Evolutionary conservation across 2,888 invertebrate genomes (phyloP).

Genomic region (Eupeodes latifasciatus): DNA sequence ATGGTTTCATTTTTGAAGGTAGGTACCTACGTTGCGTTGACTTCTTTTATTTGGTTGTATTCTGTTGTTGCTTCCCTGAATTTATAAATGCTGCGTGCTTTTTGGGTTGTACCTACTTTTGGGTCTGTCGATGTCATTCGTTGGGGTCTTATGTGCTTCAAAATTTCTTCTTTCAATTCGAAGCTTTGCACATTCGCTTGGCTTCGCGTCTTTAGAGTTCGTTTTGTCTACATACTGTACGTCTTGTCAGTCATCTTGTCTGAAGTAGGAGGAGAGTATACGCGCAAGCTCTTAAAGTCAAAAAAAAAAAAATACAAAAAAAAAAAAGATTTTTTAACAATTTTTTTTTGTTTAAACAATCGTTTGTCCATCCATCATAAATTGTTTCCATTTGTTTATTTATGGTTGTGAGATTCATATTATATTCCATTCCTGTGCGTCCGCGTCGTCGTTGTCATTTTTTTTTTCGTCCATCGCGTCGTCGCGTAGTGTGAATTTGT

Average conservation of each 20-base stretch:
- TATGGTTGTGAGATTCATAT: background rate
- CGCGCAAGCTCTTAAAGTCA: slow-evolving; percentile 24
- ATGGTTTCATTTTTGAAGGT: slow-evolving; percentile 52
- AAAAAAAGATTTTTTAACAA: slow-evolving; percentile 4
- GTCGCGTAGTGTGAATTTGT: background rate
- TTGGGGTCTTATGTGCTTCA: slow-evolving; percentile 20
- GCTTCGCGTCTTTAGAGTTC: slow-evolving; percentile 15
- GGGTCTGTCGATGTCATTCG: background rate
- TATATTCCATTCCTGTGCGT: slow-evolving; percentile 9
- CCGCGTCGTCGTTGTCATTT: too few relatives aligned
- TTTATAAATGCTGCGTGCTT: slow-evolving; percentile 33
- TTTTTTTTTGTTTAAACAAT: slow-evolving; percentile 22
- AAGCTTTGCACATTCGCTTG: slow-evolving; percentile 30
- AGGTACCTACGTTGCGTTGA: background rate
- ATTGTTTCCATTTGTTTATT: slow-evolving; percentile 38
- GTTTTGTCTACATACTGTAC: background rate
- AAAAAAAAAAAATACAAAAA: slow-evolving; percentile 11
- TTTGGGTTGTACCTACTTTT: slow-evolving; percentile 33
- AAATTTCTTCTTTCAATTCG: slow-evolving; percentile 23
- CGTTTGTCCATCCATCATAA: slow-evolving; percentile 26
- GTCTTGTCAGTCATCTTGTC: slow-evolving; percentile 25
- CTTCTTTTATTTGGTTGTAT: background rate
- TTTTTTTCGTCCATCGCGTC: slow-evolving; percentile 15
- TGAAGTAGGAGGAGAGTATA: slow-evolving; percentile 28
- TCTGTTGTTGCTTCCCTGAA: background rate